These are phyloP conservation scores for Capricornis sumatraensis DNA, from an alignment of 2,113 vertebrate genomes.

Conservation along the genomic window DNA sequence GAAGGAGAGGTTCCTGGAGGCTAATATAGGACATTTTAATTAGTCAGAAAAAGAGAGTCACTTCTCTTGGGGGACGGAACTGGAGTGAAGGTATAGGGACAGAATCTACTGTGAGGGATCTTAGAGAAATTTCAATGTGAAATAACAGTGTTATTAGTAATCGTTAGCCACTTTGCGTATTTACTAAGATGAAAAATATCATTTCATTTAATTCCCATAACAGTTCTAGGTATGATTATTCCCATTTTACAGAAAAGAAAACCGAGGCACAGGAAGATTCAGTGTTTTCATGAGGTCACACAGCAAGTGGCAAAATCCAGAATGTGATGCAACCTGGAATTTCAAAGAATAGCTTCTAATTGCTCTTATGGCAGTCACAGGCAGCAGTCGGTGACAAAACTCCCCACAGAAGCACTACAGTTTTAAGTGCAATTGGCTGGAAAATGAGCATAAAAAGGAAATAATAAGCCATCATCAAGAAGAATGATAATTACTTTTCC, in stretches of 20 bases:
- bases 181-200: not conserved
- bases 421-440: not conserved
- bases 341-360: not conserved
- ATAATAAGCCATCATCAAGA: not conserved
- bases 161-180: not conserved
- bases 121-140: not conserved
- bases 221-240: not conserved
- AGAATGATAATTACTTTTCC: not conserved
- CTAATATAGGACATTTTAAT: not conserved
- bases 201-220: not conserved
- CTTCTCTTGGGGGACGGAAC: not conserved
- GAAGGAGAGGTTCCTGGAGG: not conserved
- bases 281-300: not conserved
- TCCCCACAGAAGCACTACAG: not conserved
- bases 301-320: not conserved
- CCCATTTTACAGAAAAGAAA: not conserved
- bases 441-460: slow-evolving; percentile 5
- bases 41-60: not conserved
- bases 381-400: not conserved
- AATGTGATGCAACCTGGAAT: not conserved
- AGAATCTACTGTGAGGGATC: not conserved
- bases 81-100: not conserved
- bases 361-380: not conserved
- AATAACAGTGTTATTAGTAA: not conserved
- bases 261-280: not conserved